Base-by-base conservation (phyloP, 2,888 invertebrate genomes). In the Platycheirus albimanus region DNA sequence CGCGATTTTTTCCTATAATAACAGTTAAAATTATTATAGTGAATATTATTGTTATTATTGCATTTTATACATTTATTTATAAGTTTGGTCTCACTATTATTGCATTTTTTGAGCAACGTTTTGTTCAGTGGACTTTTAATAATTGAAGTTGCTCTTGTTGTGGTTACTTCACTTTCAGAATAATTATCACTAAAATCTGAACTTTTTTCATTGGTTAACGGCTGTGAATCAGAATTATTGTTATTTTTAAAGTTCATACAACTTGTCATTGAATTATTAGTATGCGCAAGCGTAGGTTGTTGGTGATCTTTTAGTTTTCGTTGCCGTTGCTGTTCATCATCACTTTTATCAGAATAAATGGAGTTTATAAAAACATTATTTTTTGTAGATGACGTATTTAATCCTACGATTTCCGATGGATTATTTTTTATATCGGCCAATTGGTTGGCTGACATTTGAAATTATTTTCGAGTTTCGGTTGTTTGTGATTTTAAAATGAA, bases 1-100 rank as follows among this genome's bases (percentile, higher is more conserved):
- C 90, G 90, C 87, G 90, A 88, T 87, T 90, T 90, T 89, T 90
- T 90, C 86, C 89, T 88, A 89, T 89, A 90, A 87, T 89, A 90
- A 86, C 89, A 89, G 87, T 90, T 90, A 83, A 89, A 89, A 86
- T 90, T 90, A 86, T 90, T 89, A 87, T 89, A 90, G 87, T 89
- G 89, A 79, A 87, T 87, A 84, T 89, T 90, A 80, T 89, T 90
- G 84, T 89, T 89, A 81, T 89, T 90, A 85, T 87, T 89, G 87
- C 89, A 89, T 87, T 90, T 90, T 86, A 87, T 88, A 86, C 89
- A 89, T 86, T 90, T 89, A 86, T 56, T 78, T 36, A 78, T 69
- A 63, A 74, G 38, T 28, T 78, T 74, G 38, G 83, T 47, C 41
- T 78, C 83, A 83, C 78, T 83, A 30, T 30, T 83, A 69, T 74